phyloP scores from a whole-genome alignment of 2,888 invertebrate species.

The Patella ulyssiponensis region DNA sequence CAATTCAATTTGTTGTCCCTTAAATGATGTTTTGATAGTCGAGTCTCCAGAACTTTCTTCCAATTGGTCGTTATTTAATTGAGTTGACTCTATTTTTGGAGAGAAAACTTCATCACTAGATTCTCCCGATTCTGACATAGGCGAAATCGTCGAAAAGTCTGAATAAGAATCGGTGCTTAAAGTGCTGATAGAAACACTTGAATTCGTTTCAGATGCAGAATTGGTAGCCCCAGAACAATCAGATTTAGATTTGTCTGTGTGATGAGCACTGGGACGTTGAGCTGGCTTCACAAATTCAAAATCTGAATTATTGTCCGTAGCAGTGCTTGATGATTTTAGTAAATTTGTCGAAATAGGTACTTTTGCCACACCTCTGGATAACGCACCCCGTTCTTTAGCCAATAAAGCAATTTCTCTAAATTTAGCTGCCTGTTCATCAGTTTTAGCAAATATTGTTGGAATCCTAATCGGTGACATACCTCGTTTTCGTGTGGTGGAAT shows the following conservation, averaged over 20 bases:
- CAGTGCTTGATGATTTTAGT: slow-evolving; percentile 48
- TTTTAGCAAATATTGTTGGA: slow-evolving; percentile 59
- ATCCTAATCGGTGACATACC: slow-evolving; percentile 62
- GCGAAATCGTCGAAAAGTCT: slow-evolving; percentile 8
- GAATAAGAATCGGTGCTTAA: background rate
- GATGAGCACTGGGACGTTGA: slow-evolving; percentile 53
- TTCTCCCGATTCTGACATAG: background rate
- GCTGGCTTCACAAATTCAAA: slow-evolving; percentile 24
- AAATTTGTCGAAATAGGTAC: slow-evolving; percentile 60
- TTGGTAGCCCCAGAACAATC: background rate
- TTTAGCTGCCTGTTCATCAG: slow-evolving; percentile 38
- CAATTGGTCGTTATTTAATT: background rate
- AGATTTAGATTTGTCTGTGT: slow-evolving; percentile 8
- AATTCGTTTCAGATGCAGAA: background rate
- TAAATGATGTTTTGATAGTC: slow-evolving; percentile 22
- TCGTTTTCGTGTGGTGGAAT: slow-evolving; percentile 50
- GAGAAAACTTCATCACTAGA: slow-evolving; percentile 12
- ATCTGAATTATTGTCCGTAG: slow-evolving; percentile 13
- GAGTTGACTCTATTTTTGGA: background rate
- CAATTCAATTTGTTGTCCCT: slow-evolving; percentile 37
- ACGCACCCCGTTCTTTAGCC: slow-evolving; percentile 15
- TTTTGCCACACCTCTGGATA: slow-evolving; percentile 41
- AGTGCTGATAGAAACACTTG: slow-evolving; percentile 8
- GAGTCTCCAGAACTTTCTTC: background rate
- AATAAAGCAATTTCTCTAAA: slow-evolving; percentile 36